Conservation (phyloP, 2,888 invertebrate genomes). For the Tortrix viridana region DNA sequence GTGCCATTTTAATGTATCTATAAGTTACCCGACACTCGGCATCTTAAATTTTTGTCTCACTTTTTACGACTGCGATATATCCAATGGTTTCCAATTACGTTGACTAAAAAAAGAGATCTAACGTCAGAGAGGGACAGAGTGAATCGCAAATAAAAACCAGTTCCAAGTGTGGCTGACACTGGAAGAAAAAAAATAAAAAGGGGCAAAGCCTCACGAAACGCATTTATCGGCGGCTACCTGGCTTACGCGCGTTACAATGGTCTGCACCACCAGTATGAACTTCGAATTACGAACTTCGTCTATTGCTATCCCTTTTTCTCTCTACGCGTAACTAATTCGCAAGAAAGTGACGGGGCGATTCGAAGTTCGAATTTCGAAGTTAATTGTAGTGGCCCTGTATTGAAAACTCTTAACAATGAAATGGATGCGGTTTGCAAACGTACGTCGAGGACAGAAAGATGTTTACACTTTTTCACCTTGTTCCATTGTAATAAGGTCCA, state of each 20-base stretch:
- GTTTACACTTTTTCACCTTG: no score
- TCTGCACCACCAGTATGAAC: no score
- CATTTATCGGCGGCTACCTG: conserved; percentile 53
- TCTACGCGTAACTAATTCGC: no score
- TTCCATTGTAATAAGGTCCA: no score
- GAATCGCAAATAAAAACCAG: conserved; percentile 35
- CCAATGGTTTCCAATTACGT: conserved; percentile 33
- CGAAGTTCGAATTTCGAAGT: no score
- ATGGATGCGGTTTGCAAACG: conserved; percentile 28
- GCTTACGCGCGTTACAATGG: conserved; percentile 48
- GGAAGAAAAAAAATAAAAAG: conserved; percentile 41
- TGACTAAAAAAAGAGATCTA: conserved; percentile 44
- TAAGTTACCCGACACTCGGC: conserved; percentile 26
- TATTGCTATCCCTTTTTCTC: no score
- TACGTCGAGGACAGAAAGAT: no score
- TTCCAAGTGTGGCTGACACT: conserved; percentile 45
- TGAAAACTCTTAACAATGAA: conserved; percentile 27
- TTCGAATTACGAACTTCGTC: no score
- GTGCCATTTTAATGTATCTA: conserved; percentile 23
- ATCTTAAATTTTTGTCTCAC: conserved; percentile 17
- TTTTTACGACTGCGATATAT: conserved; percentile 25
- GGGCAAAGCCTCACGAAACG: conserved; percentile 40
- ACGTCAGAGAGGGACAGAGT: conserved; percentile 42
- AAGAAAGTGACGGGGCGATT: no score
- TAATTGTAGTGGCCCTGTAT: no score